These are phyloP conservation scores for Echiichthys vipera DNA, from an alignment of 2,797 vertebrate genomes.

Conservation along the genomic window DNA sequence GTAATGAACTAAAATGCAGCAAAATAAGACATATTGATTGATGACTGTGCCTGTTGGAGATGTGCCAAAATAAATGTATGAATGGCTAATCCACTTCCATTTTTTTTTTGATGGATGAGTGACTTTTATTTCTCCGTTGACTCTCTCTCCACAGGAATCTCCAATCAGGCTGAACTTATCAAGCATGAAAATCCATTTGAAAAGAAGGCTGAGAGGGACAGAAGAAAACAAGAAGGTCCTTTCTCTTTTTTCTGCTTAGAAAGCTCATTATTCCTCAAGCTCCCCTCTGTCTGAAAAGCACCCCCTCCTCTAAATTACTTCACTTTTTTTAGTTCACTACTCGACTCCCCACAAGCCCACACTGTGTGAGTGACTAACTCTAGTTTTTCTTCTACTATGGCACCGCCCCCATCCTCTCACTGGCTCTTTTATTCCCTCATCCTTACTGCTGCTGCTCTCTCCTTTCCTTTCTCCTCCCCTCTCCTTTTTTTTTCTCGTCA, in stretches of 20 bases:
- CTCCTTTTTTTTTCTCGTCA: conserved; percentile 33
- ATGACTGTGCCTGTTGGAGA: conserved; percentile 26
- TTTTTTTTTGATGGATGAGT: conserved; percentile 43
- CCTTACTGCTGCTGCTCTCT: conserved; percentile 31
- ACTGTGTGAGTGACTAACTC: conserved; percentile 46
- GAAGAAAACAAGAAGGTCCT: conserved; percentile 80
- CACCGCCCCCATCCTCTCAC: conserved; percentile 73
- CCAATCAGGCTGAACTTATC: conserved; percentile 81
- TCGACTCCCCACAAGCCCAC: conserved; percentile 54
- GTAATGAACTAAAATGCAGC: not conserved
- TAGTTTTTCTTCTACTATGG: conserved; percentile 54
- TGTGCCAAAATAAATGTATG: conserved; percentile 29
- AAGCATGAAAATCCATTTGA: conserved; percentile 86
- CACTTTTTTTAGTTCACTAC: conserved; percentile 58
- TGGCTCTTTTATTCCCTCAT: conserved; percentile 66
- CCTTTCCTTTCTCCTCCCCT: conserved; percentile 59
- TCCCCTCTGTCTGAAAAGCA: conserved; percentile 65
- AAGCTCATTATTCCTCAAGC: conserved; percentile 88
- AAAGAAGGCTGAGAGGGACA: conserved; percentile 61
- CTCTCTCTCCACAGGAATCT: conserved; percentile 69
- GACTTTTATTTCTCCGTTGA: conserved; percentile 38
- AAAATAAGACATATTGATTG: conserved; percentile 11
- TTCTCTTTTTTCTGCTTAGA: conserved; percentile 73
- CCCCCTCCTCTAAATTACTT: conserved; percentile 54
- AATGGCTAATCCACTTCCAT: conserved; percentile 34